Conservation (phyloP, 2,888 invertebrate genomes). For the Lepidochitona cinerea region DNA sequence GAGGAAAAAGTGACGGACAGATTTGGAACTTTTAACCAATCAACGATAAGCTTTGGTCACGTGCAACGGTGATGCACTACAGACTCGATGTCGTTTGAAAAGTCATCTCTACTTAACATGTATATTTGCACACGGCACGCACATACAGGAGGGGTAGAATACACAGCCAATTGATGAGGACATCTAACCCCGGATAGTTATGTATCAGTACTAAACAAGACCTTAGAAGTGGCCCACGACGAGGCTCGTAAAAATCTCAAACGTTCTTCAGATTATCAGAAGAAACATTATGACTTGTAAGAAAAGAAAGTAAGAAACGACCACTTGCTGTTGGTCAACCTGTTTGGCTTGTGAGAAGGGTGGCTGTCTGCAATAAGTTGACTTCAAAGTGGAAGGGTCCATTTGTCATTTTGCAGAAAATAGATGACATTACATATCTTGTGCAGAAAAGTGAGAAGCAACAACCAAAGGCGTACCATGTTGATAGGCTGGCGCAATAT, state of each 20-base stretch:
- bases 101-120: too few relatives aligned
- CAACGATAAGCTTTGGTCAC: too few relatives aligned
- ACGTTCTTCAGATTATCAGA: not conserved
- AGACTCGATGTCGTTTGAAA: too few relatives aligned
- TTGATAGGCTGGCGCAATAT: not conserved
- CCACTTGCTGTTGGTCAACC: not conserved
- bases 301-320: not conserved
- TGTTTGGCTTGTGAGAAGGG: not conserved
- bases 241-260: not conserved
- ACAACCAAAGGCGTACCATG: not conserved
- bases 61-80: too few relatives aligned
- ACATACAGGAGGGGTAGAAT: too few relatives aligned
- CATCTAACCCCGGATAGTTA: not conserved
- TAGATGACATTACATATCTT: not conserved
- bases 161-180: too few relatives aligned
- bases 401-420: not conserved
- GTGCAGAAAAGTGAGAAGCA: not conserved
- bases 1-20: too few relatives aligned
- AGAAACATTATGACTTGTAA: not conserved
- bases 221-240: not conserved
- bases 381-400: not conserved
- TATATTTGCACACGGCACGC: too few relatives aligned
- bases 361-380: not conserved
- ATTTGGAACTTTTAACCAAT: too few relatives aligned
- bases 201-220: not conserved